Percentiles rank a stretch among this genome's conserved stretches.
These are phyloP conservation scores for Zygaena filipendulae DNA, from an alignment of 2,888 invertebrate species.

Conservation along the genomic window DNA sequence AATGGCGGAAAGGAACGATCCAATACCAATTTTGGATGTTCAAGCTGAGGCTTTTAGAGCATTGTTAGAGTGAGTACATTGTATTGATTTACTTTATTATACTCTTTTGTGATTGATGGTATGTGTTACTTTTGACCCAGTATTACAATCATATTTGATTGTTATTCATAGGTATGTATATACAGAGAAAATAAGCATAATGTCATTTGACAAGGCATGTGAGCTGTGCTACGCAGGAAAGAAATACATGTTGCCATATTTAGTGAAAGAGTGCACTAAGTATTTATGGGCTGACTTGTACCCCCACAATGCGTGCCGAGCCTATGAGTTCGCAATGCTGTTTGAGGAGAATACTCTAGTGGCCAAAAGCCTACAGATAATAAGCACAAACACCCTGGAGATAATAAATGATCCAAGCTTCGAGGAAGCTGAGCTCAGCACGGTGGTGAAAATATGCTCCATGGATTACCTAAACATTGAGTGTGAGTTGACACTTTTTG, in stretches of 20 bases:
- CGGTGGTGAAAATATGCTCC: conserved; percentile 79
- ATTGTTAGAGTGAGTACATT: conserved; percentile 73
- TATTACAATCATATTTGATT: background rate
- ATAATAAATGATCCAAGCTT: conserved; percentile 81
- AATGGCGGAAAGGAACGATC: conserved; percentile 81
- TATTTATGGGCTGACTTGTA: conserved; percentile 85
- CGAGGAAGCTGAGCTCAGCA: conserved; percentile 80
- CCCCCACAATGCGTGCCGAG: conserved; percentile 84
- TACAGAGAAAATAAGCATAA: conserved; percentile 81
- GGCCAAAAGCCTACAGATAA: conserved; percentile 85
- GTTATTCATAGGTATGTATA: conserved; percentile 73
- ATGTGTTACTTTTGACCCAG: background rate
- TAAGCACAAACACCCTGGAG: conserved; percentile 79
- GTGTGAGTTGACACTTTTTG: conserved; percentile 82
- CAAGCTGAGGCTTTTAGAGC: conserved; percentile 89
- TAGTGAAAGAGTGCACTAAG: conserved; percentile 85
- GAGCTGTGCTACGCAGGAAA: conserved; percentile 90
- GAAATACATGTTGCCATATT: conserved; percentile 86
- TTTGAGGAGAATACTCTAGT: conserved; percentile 85
- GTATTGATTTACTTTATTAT: background rate
- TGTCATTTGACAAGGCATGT: conserved; percentile 87
- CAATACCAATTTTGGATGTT: conserved; percentile 84
- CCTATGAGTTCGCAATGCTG: conserved; percentile 86
- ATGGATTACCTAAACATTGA: conserved; percentile 78
- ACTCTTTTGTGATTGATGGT: background rate